A percentile compares a stretch with the other conserved stretches of the same genome.
phyloP scores from a whole-genome alignment of 2,888 invertebrate species.

The Epistrophella euchroma region DNA sequence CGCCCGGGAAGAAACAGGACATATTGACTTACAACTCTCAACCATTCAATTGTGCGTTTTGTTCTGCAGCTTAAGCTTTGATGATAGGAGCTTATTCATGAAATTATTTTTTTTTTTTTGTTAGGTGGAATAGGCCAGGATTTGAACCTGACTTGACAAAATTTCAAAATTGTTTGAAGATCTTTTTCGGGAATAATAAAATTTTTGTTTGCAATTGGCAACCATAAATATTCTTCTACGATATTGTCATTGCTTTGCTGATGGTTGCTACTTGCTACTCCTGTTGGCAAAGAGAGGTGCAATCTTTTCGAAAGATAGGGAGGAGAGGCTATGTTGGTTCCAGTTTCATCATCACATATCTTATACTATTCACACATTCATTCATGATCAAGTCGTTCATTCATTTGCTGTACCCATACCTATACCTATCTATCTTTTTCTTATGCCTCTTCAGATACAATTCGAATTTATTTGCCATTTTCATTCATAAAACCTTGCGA shows the following conservation, averaged over 20 bases:
- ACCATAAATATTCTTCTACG: conserved; percentile 4
- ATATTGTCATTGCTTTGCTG: conserved; percentile 3
- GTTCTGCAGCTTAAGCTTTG: too few relatives aligned
- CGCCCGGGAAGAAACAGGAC: too few relatives aligned
- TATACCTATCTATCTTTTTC: conserved; percentile 27
- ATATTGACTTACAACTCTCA: too few relatives aligned
- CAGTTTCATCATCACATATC: conserved; percentile 38
- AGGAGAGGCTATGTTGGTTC: not conserved
- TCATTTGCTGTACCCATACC: conserved; percentile 59
- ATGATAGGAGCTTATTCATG: too few relatives aligned
- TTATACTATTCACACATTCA: conserved; percentile 58
- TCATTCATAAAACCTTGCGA: conserved; percentile 76
- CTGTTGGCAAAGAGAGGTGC: not conserved
- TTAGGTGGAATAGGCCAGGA: too few relatives aligned
- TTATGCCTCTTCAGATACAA: conserved; percentile 41
- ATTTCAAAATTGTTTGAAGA: too few relatives aligned
- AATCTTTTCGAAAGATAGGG: not conserved
- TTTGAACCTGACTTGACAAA: too few relatives aligned
- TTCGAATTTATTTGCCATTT: conserved; percentile 63
- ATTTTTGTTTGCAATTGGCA: not conserved
- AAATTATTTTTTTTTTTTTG: too few relatives aligned
- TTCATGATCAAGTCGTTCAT: conserved; percentile 67
- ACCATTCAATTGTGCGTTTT: too few relatives aligned
- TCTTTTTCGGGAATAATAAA: too few relatives aligned
- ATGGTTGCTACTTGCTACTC: not conserved